Conservation (phyloP, 2,888 invertebrate species). For the Marronus borbonicus region DNA sequence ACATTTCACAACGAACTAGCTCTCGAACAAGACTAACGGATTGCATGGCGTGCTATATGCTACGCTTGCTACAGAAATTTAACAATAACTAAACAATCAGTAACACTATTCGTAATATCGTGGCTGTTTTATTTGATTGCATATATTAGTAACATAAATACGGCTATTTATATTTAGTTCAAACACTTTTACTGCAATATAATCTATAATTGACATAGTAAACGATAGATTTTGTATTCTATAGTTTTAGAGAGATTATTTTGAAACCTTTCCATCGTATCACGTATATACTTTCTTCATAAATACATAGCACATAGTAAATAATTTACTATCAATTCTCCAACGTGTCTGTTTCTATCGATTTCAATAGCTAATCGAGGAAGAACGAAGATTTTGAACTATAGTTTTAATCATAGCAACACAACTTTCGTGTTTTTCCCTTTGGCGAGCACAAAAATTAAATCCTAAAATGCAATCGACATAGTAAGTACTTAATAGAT, state of each 20-base stretch:
- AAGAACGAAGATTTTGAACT: conserved; percentile 46
- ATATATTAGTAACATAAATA: too few relatives aligned
- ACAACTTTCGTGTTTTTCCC: conserved; percentile 18
- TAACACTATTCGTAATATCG: too few relatives aligned
- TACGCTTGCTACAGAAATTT: too few relatives aligned
- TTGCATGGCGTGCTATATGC: too few relatives aligned
- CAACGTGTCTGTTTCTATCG: conserved; percentile 31
- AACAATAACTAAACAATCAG: too few relatives aligned
- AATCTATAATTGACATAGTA: too few relatives aligned
- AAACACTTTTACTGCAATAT: too few relatives aligned
- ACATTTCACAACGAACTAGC: too few relatives aligned
- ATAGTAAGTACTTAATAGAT: neutral
- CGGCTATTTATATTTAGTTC: too few relatives aligned
- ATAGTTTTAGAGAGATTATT: neutral
- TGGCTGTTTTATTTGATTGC: too few relatives aligned
- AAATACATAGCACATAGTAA: conserved; percentile 34
- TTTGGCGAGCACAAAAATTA: conserved; percentile 31
- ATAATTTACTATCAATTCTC: conserved; percentile 25
- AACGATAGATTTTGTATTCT: too few relatives aligned
- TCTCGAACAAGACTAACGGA: too few relatives aligned
- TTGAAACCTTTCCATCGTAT: conserved; percentile 27
- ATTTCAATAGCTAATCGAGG: conserved; percentile 39
- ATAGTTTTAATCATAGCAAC: conserved; percentile 15
- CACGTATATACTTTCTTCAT: conserved; percentile 18
- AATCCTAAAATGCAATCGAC: conserved; percentile 40